These are phyloP conservation scores for Cathartes aura DNA, from an alignment of 2,113 vertebrate genomes.

Conservation along the genomic window DNA sequence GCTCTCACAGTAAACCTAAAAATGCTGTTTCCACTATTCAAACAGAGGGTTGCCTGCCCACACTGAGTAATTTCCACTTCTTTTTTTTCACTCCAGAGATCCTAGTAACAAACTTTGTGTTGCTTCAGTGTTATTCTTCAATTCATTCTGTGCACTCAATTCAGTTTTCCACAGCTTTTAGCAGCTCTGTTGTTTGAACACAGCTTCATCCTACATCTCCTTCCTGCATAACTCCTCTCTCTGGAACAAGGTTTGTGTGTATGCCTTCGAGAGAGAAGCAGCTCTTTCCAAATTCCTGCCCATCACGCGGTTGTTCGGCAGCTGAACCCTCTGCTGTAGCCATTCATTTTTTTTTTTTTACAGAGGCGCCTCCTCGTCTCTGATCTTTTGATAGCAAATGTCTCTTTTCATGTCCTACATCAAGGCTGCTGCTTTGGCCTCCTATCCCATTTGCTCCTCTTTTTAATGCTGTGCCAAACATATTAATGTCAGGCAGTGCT, in stretches of 20 bases:
- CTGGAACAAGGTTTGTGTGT: not conserved
- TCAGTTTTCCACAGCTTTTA: slow-evolving; percentile 11
- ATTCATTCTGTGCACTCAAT: not conserved
- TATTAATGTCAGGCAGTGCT: not conserved
- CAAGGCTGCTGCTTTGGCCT: slow-evolving; percentile 50
- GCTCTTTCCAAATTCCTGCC: not conserved
- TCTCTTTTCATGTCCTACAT: slow-evolving; percentile 53
- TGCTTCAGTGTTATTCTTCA: not conserved
- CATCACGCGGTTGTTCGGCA: not conserved
- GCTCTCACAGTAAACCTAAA: not conserved
- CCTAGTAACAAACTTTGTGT: not conserved
- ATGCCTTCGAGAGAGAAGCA: not conserved
- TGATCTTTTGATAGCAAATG: slow-evolving; percentile 50
- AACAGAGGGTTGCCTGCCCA: not conserved
- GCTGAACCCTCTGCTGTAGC: not conserved
- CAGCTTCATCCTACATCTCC: not conserved
- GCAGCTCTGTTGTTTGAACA: not conserved
- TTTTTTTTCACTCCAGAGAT: not conserved
- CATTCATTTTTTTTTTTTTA: not conserved
- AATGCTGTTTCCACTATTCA: not conserved
- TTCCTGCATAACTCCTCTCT: not conserved
- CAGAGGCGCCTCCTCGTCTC: not conserved
- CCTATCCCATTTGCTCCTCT: slow-evolving; percentile 32
- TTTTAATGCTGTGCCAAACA: slow-evolving; percentile 8
- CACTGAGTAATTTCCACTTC: not conserved